Evolutionary conservation across 2,797 vertebrate genomes (phyloP).

Genomic region (Phaenicophaeus curvirostris): DNA sequence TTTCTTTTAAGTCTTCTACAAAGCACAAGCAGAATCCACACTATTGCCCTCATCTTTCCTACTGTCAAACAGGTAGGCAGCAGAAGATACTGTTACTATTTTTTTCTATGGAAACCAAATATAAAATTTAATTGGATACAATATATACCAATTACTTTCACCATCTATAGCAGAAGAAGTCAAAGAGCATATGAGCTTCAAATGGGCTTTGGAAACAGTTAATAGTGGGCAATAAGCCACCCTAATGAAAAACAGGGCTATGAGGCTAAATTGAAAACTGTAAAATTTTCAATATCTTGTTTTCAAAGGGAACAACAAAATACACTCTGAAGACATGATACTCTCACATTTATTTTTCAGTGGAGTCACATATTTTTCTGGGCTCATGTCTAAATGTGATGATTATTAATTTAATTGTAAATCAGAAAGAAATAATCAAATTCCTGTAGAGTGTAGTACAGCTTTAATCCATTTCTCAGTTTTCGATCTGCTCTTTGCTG

Average conservation of each 20-base stretch:
- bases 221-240: slow-evolving; percentile 2
- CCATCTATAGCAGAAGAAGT: slow-evolving; percentile 25
- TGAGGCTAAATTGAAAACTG: slow-evolving; percentile 13
- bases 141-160: not conserved
- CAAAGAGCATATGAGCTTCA: not conserved
- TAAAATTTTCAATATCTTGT: not conserved
- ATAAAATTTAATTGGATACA: slow-evolving; percentile 17
- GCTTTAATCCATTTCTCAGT: not conserved
- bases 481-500: not conserved
- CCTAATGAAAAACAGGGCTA: slow-evolving; percentile 57
- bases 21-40: not conserved
- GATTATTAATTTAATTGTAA: not conserved
- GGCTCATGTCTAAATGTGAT: not conserved
- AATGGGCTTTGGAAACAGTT: slow-evolving; percentile 6
- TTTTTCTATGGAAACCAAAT: slow-evolving; percentile 26
- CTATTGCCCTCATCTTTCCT: not conserved
- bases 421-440: not conserved
- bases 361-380: not conserved
- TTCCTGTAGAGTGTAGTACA: not conserved
- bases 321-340: slow-evolving; percentile 3
- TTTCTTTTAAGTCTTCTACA: not conserved
- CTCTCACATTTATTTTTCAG: not conserved
- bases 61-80: not conserved
- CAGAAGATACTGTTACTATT: slow-evolving; percentile 2
- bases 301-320: slow-evolving; percentile 21